Conservation (phyloP, 2,888 invertebrate genomes). For the Gonocerus acuteangulatus region DNA sequence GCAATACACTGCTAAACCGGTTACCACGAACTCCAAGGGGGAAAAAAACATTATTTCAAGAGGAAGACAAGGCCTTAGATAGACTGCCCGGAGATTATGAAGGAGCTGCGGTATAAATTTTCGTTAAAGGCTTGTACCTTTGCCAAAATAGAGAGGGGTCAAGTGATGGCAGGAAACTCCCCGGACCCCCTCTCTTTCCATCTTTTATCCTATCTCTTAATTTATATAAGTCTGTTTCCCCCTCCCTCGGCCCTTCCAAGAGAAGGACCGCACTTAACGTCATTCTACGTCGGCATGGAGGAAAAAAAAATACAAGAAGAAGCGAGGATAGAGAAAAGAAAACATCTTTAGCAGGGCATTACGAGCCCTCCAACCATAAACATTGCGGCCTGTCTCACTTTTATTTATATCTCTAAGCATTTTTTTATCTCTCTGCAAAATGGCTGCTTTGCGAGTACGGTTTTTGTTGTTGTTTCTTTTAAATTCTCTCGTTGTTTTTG, state of each 20-base stretch:
- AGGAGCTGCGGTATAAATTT: slow-evolving; percentile 24
- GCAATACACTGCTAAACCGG: too few species aligned
- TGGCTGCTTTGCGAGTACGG: too few species aligned
- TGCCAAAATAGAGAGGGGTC: slow-evolving; percentile 3
- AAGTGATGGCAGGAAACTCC: not conserved
- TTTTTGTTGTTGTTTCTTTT: too few species aligned
- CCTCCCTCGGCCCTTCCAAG: not conserved
- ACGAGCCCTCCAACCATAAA: not conserved
- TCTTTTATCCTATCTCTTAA: slow-evolving; percentile 4
- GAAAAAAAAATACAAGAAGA: not conserved
- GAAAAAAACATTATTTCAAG: not conserved
- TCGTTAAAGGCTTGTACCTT: not conserved
- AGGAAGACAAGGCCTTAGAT: not conserved
- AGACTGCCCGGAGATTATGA: slow-evolving; percentile 18
- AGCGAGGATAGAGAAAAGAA: not conserved
- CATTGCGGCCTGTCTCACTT: not conserved
- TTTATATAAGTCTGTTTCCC: slow-evolving; percentile 17
- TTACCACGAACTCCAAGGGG: too few species aligned
- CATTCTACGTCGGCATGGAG: not conserved
- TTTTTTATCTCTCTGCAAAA: too few species aligned
- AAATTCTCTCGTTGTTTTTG: too few species aligned
- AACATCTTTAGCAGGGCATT: slow-evolving; percentile 10
- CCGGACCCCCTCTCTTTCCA: not conserved
- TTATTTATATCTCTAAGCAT: not conserved
- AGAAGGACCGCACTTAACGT: slow-evolving; percentile 3